phyloP scores from a whole-genome alignment of 1,140 invertebrate genomes.

The Proales similis region DNA sequence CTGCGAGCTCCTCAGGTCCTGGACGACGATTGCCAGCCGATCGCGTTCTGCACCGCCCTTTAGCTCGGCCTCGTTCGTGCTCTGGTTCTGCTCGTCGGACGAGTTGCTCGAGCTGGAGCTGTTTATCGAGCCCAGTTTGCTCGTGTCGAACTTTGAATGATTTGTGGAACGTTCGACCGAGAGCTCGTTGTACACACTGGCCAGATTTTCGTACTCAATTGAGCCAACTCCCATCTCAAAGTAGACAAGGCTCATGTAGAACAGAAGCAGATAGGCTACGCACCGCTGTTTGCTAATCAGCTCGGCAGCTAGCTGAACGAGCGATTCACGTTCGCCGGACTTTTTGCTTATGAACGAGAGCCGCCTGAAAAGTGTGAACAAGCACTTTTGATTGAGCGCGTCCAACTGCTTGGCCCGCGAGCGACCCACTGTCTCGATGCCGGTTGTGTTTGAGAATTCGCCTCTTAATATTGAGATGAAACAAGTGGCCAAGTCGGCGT shows the following conservation, averaged over 20 bases:
- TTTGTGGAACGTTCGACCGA: too few species aligned
- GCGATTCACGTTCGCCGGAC: constrained; percentile 12
- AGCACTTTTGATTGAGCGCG: neutral
- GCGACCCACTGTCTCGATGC: neutral
- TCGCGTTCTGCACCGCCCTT: too few species aligned
- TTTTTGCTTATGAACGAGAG: neutral
- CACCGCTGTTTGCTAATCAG: constrained; percentile 22
- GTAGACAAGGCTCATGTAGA: constrained; percentile 8
- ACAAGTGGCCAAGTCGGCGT: constrained; percentile 9
- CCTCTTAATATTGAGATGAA: constrained; percentile 25
- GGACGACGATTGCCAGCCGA: constrained; percentile 10
- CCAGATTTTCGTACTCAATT: neutral
- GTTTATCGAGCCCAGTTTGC: too few species aligned
- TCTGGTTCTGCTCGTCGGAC: too few species aligned
- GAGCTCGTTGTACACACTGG: constrained; percentile 16
- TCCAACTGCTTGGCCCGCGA: constrained; percentile 1
- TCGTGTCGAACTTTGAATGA: too few species aligned
- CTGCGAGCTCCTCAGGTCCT: constrained; percentile 25
- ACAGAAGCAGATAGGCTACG: constrained; percentile 22
- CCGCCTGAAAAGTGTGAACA: constrained; percentile 20
- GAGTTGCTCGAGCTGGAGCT: too few species aligned
- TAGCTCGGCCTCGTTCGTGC: too few species aligned
- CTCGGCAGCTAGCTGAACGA: constrained; percentile 13
- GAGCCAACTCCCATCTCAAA: constrained; percentile 1
- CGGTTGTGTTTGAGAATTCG: constrained; percentile 21